These are phyloP conservation scores for Scaptomyza pallida DNA, from an alignment of 1,140 invertebrate species.

Conservation along the genomic window DNA sequence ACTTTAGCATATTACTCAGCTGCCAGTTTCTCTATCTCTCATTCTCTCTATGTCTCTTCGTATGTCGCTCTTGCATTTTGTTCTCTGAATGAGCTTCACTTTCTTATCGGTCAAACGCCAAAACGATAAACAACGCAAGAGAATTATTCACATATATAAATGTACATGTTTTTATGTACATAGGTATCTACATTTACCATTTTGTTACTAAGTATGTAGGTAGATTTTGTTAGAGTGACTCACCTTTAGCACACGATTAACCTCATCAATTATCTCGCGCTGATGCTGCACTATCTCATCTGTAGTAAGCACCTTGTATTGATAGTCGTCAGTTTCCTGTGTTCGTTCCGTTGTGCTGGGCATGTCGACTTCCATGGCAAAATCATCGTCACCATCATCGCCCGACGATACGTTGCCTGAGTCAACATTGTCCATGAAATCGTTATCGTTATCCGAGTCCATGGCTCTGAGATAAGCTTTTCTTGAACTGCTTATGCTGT, in stretches of 20 bases:
- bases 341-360: constrained; percentile 87
- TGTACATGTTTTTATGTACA: neutral
- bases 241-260: constrained; percentile 94
- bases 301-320: constrained; percentile 96
- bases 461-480: constrained; percentile 84
- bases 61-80: neutral
- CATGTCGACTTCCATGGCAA: constrained; percentile 95
- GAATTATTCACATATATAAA: neutral
- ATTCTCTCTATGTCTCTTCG: too few species aligned
- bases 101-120: constrained; percentile 15
- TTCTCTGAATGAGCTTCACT: neutral
- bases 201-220: neutral
- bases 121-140: constrained; percentile 10
- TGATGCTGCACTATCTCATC: constrained; percentile 98
- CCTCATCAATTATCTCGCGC: constrained; percentile 98
- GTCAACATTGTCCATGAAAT: constrained; percentile 94
- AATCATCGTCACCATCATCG: constrained; percentile 93
- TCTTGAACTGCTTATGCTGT: neutral
- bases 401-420: constrained; percentile 96
- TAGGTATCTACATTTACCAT: neutral
- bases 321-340: constrained; percentile 94
- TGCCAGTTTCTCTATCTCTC: neutral
- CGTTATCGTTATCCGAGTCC: constrained; percentile 93
- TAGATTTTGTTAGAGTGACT: constrained; percentile 48
- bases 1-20: neutral